These are phyloP conservation scores for Luperina testacea DNA, from an alignment of 2,888 invertebrate species.

Conservation along the genomic window DNA sequence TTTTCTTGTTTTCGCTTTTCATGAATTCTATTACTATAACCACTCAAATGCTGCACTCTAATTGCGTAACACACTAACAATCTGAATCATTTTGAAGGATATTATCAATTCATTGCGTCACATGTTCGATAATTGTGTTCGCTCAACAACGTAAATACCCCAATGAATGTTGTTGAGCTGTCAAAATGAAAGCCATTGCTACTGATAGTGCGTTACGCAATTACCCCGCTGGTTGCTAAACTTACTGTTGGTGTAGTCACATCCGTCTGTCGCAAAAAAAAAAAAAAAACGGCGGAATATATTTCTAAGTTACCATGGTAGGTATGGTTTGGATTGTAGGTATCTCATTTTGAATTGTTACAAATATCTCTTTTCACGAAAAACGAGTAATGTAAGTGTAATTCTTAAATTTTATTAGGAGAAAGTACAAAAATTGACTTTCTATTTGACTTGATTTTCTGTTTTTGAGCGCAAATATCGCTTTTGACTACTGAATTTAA, in stretches of 20 bases:
- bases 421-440: not conserved
- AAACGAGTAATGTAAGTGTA: not conserved
- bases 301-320: not conserved
- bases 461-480: not conserved
- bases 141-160: no score
- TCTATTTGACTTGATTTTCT: not conserved
- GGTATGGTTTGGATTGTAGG: not conserved
- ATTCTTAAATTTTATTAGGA: no score
- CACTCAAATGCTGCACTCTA: no score
- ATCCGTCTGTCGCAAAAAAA: not conserved
- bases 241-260: not conserved
- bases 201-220: no score
- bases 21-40: not conserved
- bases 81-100: no score
- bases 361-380: not conserved
- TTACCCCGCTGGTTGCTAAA: not conserved
- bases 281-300: no score
- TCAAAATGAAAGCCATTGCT: no score
- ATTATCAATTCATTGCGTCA: no score
- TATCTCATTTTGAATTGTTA: not conserved
- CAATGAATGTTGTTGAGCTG: no score
- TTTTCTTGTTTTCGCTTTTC: not conserved
- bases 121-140: no score
- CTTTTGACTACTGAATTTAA: not conserved
- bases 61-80: no score